A percentile compares a stretch with the other conserved stretches of the same genome.
Evolutionary conservation across 2,113 vertebrate genomes (phyloP).

Genomic region (Smithornis capensis): DNA sequence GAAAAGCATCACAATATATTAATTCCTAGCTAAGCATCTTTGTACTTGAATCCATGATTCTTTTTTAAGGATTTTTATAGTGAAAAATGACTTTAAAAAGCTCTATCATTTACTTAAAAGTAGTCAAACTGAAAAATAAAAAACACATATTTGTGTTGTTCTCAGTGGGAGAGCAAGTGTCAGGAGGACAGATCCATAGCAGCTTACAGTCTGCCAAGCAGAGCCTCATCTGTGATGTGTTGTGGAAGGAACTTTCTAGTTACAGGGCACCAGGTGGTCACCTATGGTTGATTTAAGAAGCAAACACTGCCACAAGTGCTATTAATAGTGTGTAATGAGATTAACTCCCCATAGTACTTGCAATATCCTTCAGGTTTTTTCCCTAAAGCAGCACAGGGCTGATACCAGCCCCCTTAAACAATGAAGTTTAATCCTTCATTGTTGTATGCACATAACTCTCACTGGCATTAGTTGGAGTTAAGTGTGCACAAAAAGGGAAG

Average conservation of each 20-base stretch:
- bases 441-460: neutral
- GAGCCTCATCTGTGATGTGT: neutral
- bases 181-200: neutral
- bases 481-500: neutral
- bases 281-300: conserved; percentile 3
- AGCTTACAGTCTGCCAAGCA: neutral
- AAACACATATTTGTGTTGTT: neutral
- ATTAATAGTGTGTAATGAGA: conserved; percentile 47
- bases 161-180: conserved; percentile 22
- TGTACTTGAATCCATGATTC: neutral
- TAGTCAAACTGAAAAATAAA: neutral
- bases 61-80: neutral
- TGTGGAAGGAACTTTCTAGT: neutral
- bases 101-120: neutral
- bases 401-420: conserved; percentile 19
- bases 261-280: conserved; percentile 44
- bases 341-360: conserved; percentile 33
- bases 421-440: conserved; percentile 20
- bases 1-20: neutral
- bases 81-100: neutral
- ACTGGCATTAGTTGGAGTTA: neutral
- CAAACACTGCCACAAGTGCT: conserved; percentile 40
- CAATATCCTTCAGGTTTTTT: conserved; percentile 14
- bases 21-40: neutral
- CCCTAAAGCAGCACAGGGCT: neutral